Base-by-base conservation (phyloP, 2,113 vertebrate genomes). In the Hipposideros armiger region DNA sequence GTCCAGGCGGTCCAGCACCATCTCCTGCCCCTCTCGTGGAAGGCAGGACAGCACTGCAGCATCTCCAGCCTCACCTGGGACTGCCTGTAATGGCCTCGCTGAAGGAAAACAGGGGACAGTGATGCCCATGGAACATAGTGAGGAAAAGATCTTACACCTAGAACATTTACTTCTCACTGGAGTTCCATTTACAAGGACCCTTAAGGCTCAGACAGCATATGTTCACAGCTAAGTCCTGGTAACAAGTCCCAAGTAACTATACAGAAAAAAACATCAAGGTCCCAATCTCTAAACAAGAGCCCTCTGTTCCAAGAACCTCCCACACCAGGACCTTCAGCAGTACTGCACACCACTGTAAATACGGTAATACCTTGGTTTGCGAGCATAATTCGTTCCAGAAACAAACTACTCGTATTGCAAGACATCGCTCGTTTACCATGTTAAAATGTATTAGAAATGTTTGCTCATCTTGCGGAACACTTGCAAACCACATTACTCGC, bases 1-100 rank as follows among this genome's bases (percentile, higher is more conserved):
- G 93, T 99, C 99, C 96, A 99, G 98, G 90, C 99, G 99, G 67
- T 98, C 98, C 98, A 99, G 97, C 95, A 99, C 98, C 78, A 99
- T 99, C 95, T 98, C 83, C 96, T 99, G 99, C 94, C 99, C 98
- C 0, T 97, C 98, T 0, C 94, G 98, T 1, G 97, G 64, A 47
- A 99, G 96, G 87, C 87, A 73, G 28, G 93, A 54, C 74, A 97
- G 58, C 54, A 24, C 4, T 0, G 56, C 97, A 13, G 97, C 97
- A 2, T 94, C 97, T 0, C 98, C 98, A 0, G 82, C 98, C 0
- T 97, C 98, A 1, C 93, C 93, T 0, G 98, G 97, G 2, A 96
- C 90, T 0, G 87, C 96, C 16, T 76, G 89, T 45, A 93, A 7
- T 47, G 93, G 91, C 97, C 97, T 24, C 9, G 62, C 98, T 98